Conservation (phyloP, 2,113 vertebrate genomes). For the Cervus canadensis region DNA sequence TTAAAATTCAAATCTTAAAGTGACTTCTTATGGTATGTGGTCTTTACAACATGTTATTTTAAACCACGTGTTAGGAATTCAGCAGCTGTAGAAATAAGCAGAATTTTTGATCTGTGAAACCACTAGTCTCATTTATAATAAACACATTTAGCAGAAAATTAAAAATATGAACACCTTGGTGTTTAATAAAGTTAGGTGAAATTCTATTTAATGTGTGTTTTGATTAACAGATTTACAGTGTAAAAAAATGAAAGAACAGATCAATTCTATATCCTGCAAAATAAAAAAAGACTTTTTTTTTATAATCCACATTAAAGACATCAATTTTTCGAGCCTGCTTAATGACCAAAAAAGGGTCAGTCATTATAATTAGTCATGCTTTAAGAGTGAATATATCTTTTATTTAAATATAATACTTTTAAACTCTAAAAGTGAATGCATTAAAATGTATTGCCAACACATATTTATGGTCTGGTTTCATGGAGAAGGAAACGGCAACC, state of each 20-base stretch:
- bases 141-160: not conserved
- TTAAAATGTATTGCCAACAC: not conserved
- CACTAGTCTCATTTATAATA: not conserved
- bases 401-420: not conserved
- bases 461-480: not conserved
- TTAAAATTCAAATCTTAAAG: not conserved
- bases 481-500: too few relatives aligned
- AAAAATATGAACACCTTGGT: not conserved
- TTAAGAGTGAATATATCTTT: not conserved
- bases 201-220: not conserved
- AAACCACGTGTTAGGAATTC: not conserved
- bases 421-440: not conserved
- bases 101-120: not conserved
- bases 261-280: not conserved
- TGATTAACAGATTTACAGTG: not conserved
- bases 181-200: not conserved
- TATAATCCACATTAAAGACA: not conserved
- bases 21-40: not conserved
- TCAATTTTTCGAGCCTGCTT: not conserved
- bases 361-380: not conserved
- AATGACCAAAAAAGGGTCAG: not conserved
- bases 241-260: conserved; percentile 1
- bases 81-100: not conserved
- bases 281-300: not conserved
- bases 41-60: not conserved